These are phyloP conservation scores for Clytia hemisphaerica DNA, from an alignment of 30 jellyfish, hydroid and myxozoan genomes.

Conservation along the genomic window DNA sequence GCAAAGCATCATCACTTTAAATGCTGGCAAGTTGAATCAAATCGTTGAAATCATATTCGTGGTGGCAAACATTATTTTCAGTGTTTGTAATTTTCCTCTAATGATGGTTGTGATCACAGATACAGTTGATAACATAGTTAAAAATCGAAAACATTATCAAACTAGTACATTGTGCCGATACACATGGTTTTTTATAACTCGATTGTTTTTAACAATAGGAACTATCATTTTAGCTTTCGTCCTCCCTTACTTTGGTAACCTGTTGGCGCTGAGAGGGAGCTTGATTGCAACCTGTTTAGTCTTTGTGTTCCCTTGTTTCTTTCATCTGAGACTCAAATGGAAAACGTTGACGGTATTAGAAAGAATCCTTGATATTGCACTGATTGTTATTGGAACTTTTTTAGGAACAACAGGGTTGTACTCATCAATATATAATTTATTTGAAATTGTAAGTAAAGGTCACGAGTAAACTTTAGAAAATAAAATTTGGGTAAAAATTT, in stretches of 20 bases:
- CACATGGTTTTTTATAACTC: conserved; percentile 46
- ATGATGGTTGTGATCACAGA: conserved; percentile 42
- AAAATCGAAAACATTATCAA: too few species aligned
- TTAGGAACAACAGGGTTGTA: too few species aligned
- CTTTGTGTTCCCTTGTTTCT: conserved; percentile 36
- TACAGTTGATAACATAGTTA: conserved; percentile 50
- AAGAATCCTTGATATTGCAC: too few species aligned
- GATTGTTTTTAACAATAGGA: conserved; percentile 27
- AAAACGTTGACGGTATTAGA: conserved; percentile 5
- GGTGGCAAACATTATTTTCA: conserved; percentile 18
- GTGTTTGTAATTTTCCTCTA: conserved; percentile 37
- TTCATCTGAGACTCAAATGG: conserved; percentile 61
- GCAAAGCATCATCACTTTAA: conserved; percentile 1
- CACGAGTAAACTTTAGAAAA: too few species aligned
- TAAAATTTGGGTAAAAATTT: too few species aligned
- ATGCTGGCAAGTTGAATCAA: too few species aligned
- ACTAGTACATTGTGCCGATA: conserved; percentile 40
- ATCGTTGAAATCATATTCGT: conserved; percentile 13
- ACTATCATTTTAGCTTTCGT: conserved; percentile 33
- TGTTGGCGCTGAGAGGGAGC: conserved; percentile 59
- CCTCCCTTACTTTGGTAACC: conserved; percentile 56
- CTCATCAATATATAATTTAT: too few species aligned
- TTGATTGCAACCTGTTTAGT: conserved; percentile 42
- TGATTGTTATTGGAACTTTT: too few species aligned
- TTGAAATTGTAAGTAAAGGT: too few species aligned